Evolutionary conservation across 2,888 invertebrate genomes (phyloP), one percentile per base, ranked within the genome.

Genomic region (Aporophyla nigra): DNA sequence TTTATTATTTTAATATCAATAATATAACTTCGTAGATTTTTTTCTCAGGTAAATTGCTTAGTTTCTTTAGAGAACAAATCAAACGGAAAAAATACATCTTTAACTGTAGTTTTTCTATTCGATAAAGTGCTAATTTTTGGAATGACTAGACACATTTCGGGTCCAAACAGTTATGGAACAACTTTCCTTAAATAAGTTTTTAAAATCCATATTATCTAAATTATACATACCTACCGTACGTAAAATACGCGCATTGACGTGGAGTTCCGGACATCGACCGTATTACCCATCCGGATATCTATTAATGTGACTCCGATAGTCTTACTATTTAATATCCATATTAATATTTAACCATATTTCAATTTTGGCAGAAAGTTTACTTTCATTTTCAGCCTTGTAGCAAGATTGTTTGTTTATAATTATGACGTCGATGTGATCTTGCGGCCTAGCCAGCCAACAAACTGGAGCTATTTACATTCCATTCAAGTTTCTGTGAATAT

Each of bases 381-480:
- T 54, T 80, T 49, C 2, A 61, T 74, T 54, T 62, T 40, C 27
- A 62, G 12, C 53, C 61, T 77, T 62, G 74, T 54, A 72, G 21
- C 80, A 80, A 12, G 24, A 53, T 49, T 19, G 33, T 33, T 43
- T 49, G 27, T 56, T 54, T 51, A 49, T 24, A 81, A 62, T 62
- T 56, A 56, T 75, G 16, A 77, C 33, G 49, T 43, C 51, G 33
- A 63, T 56, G 51, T 53, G 24, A 76, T 65, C 27, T 53, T 19
- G 76, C 6, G 5, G 19, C 19, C 14, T 51, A 75, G 43, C 43
- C n/a, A 63, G 33, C 33, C 54, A 16, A 54, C 76, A 65, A 76
- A 66, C 54, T 33, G n/a, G 40, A 43, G 40, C 21, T 61, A 77
- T 78, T 67, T 51, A 67, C 49, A 56, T 56, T 82, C 54, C 67